Evolutionary conservation across 2,888 invertebrate genomes (phyloP).

Genomic region (Antitype chi): DNA sequence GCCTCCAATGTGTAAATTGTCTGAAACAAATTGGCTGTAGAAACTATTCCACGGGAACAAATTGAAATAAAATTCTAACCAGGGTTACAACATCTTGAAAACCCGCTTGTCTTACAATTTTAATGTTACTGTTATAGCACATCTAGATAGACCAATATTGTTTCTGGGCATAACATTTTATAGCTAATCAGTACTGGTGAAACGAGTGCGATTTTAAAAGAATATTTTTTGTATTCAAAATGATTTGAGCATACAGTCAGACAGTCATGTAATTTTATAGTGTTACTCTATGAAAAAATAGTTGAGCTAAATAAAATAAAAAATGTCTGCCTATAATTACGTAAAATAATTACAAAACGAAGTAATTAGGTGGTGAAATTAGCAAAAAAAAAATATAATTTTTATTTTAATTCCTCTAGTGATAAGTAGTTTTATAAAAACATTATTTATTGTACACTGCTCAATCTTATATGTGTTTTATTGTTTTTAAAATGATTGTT

Average conservation of each 20-base stretch:
- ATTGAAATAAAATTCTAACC: neutral
- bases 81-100: neutral
- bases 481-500: conserved; percentile 65
- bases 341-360: conserved; percentile 37
- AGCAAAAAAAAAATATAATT: conserved; percentile 49
- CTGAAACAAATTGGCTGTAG: neutral
- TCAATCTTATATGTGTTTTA: conserved; percentile 77
- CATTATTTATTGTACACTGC: conserved; percentile 81
- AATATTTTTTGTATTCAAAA: conserved; percentile 29
- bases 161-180: conserved; percentile 21
- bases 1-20: neutral
- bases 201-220: conserved; percentile 26
- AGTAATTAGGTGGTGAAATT: conserved; percentile 49
- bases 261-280: conserved; percentile 24
- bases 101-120: conserved; percentile 12
- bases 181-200: conserved; percentile 14
- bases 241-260: conserved; percentile 12
- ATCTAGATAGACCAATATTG: conserved; percentile 10
- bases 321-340: conserved; percentile 43
- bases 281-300: conserved; percentile 27
- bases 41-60: neutral
- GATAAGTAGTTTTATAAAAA: conserved; percentile 80
- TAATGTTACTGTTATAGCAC: conserved; percentile 11
- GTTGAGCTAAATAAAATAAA: conserved; percentile 43
- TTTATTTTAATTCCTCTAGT: conserved; percentile 65